phyloP scores from a whole-genome alignment of 2,113 vertebrate species.

The Rhabdornis inornatus region DNA sequence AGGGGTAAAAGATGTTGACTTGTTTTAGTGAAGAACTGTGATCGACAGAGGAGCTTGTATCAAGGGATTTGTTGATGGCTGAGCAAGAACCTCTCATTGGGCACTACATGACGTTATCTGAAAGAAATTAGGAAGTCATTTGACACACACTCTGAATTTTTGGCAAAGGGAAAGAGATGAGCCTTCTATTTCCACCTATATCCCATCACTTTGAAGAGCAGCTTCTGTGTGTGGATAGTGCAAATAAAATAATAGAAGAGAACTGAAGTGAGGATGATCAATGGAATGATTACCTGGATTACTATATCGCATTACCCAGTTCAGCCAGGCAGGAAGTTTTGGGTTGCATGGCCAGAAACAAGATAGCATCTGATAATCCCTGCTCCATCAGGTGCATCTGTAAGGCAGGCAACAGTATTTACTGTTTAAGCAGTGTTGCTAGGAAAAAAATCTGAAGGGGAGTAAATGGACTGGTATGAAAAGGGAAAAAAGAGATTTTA shows the following conservation, averaged over 20 bases:
- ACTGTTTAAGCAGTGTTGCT: neutral
- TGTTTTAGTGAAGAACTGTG: neutral
- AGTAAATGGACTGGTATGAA: neutral
- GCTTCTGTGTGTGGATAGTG: neutral
- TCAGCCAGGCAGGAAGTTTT: neutral
- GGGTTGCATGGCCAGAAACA: neutral
- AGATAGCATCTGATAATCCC: neutral
- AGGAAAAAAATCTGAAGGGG: neutral
- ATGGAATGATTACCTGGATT: neutral
- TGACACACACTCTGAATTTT: neutral
- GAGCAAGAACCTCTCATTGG: neutral
- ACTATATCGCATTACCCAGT: neutral
- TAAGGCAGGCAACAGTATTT: neutral
- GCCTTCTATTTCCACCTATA: neutral
- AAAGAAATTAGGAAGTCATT: neutral
- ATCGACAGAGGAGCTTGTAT: neutral
- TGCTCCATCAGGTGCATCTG: neutral
- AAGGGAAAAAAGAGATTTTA: neutral
- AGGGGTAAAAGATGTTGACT: fast-evolving
- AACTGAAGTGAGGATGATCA: neutral
- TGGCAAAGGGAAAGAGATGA: neutral
- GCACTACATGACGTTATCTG: neutral
- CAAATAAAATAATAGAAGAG: neutral
- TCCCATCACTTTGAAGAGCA: neutral
- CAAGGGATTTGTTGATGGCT: neutral